Percentiles rank a stretch among this genome's conserved stretches.
phyloP scores from a whole-genome alignment of 2,888 invertebrate genomes.

The Sycophila texana region DNA sequence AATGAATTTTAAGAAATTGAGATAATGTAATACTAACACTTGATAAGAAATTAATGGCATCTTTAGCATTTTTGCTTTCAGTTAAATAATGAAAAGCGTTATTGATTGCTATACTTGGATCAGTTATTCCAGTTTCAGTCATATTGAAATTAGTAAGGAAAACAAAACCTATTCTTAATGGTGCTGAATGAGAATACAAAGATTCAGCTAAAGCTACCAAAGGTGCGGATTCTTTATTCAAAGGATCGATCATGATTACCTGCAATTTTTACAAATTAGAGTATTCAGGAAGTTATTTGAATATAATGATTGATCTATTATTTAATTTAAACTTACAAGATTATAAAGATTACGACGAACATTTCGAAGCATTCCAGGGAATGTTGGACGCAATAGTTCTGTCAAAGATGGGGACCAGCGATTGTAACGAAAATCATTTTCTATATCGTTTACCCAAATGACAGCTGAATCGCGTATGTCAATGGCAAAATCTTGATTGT shows the following conservation, averaged over 20 bases:
- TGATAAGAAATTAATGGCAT: slow-evolving; percentile 90
- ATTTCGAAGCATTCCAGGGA: slow-evolving; percentile 97
- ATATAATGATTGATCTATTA: slow-evolving; percentile 33
- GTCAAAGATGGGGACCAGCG: slow-evolving; percentile 93
- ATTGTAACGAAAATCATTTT: slow-evolving; percentile 90
- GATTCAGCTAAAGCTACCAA: slow-evolving; percentile 93
- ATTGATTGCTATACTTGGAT: slow-evolving; percentile 88
- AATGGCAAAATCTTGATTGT: slow-evolving; percentile 89
- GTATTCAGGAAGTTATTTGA: slow-evolving; percentile 18
- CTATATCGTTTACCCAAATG: slow-evolving; percentile 96
- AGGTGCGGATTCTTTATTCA: slow-evolving; percentile 81
- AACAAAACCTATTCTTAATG: slow-evolving; percentile 91
- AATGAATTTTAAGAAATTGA: neutral
- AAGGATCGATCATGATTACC: slow-evolving; percentile 92
- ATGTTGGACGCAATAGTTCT: slow-evolving; percentile 95
- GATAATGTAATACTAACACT: slow-evolving; percentile 79
- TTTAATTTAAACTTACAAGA: slow-evolving; percentile 78
- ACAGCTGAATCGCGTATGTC: slow-evolving; percentile 96
- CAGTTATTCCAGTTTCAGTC: slow-evolving; percentile 79
- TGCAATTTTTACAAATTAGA: slow-evolving; percentile 66
- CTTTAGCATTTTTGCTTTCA: slow-evolving; percentile 84
- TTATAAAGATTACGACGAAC: slow-evolving; percentile 91
- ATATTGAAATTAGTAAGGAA: slow-evolving; percentile 82
- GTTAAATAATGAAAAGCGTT: slow-evolving; percentile 94
- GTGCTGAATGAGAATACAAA: slow-evolving; percentile 92